Evolutionary conservation across 2,113 vertebrate genomes (phyloP).

Genomic region (Micromys minutus): DNA sequence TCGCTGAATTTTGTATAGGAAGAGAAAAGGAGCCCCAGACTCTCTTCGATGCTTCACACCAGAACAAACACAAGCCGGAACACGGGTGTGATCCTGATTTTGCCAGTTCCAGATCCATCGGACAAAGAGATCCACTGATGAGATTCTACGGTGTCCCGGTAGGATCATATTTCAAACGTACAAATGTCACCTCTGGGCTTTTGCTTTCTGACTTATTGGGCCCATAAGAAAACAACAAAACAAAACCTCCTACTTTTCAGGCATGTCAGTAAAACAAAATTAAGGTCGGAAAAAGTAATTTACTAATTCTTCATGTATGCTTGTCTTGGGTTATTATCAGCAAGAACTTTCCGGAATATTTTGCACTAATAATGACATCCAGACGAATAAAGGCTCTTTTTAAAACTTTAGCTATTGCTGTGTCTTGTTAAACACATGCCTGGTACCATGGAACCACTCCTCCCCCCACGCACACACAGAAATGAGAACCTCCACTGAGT

Average conservation of each 20-base stretch:
- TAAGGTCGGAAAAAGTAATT: neutral
- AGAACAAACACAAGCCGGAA: neutral
- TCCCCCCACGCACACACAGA: neutral
- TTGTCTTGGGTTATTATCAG: neutral
- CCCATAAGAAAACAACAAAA: neutral
- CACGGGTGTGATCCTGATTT: neutral
- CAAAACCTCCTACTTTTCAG: neutral
- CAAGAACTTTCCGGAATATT: neutral
- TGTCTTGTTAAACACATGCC: conserved; percentile 25
- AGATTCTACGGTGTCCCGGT: neutral
- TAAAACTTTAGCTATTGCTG: neutral
- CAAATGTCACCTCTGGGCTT: neutral
- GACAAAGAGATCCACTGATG: neutral
- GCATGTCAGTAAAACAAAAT: neutral
- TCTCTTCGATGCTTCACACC: neutral
- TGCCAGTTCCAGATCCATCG: conserved; percentile 30
- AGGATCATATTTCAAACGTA: neutral
- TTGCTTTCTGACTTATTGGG: neutral
- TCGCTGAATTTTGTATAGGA: conserved; percentile 32
- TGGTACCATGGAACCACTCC: neutral
- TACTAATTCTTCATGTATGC: neutral
- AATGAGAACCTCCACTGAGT: neutral
- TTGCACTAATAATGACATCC: neutral
- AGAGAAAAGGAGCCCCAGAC: neutral
- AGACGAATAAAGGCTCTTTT: neutral